A percentile compares a stretch with the other conserved stretches of the same genome.
Conservation (phyloP, 2,888 invertebrate species). For the Atherix ibis region DNA sequence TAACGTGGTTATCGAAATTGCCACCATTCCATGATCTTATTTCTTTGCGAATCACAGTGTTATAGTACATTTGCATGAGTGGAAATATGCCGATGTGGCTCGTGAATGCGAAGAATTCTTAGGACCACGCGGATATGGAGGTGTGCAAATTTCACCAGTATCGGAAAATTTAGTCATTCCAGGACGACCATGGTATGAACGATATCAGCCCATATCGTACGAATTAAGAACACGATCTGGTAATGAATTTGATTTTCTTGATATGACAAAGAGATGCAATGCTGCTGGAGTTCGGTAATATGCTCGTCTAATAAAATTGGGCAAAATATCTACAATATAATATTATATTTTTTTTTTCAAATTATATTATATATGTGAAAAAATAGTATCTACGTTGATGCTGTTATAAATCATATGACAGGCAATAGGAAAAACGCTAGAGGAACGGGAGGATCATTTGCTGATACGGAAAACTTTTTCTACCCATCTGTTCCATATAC, state of each 20-base stretch:
- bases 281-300: slow-evolving; percentile 4
- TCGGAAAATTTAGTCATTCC: slow-evolving; percentile 46
- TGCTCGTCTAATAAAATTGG: neutral
- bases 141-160: slow-evolving; percentile 48
- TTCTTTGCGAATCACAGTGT: slow-evolving; percentile 37
- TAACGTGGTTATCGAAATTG: too few species aligned
- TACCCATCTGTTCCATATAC: slow-evolving; percentile 6
- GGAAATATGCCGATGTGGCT: slow-evolving; percentile 61
- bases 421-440: slow-evolving; percentile 3
- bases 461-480: neutral
- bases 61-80: slow-evolving; percentile 57
- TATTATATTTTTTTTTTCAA: neutral
- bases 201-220: slow-evolving; percentile 7
- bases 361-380: too few species aligned
- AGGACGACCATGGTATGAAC: slow-evolving; percentile 56
- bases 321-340: neutral
- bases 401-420: slow-evolving; percentile 5
- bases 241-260: slow-evolving; percentile 1
- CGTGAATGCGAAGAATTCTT: slow-evolving; percentile 52
- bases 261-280: slow-evolving; percentile 6
- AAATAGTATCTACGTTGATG: slow-evolving; percentile 4
- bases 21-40: slow-evolving; percentile 26
- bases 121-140: slow-evolving; percentile 48
- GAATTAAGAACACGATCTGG: slow-evolving; percentile 4
- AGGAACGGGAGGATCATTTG: slow-evolving; percentile 2